Base-by-base conservation (phyloP, 2,888 invertebrate genomes). In the Erebia epiphron region DNA sequence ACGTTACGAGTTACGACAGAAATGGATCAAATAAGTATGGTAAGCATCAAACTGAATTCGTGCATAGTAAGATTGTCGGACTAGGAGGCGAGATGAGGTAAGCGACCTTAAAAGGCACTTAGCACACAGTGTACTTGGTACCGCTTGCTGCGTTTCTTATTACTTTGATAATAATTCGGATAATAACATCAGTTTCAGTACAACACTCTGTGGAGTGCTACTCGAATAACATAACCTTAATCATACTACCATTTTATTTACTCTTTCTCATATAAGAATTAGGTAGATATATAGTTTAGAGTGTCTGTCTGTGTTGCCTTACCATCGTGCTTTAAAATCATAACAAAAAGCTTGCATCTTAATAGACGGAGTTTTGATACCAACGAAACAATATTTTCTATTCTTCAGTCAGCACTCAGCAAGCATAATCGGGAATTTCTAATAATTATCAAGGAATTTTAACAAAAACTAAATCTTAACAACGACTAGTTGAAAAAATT, bases 101-200 rank as follows among this genome's bases (percentile, higher is more conserved):
- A 91, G 89, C 90, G 91, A 91, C 91, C 91, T 92, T 90, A 90
- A 87, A 85, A 90, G 87, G 87, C 91, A 92, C 91, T 92, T 92
- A 91, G 86, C 89, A 84, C 86, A 80, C 85, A 77, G 77, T 84
- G 83, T 82, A 84, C 84, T 85, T 84, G 79, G 84, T 82, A 82
- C 78, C 81, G 78, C 84, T 85, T 82, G 83, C 85, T 88, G 87
- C 86, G 86, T 87, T 89, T 89, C 86, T 87, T 88, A 90, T 89
- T 89, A 87, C 88, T 87, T 86, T 83, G 84, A 81, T 83, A 84
- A 85, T 89, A 85, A 89, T 87, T 87, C 83, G 79, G 81, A 80
- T 83, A 81, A 87, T 88, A 86, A 85, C 78, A 74, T 75, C 73
- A 74, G 73, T 73, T 69, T 70, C 71, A 66, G 64, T 73, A 69